Evolutionary conservation across 2,888 invertebrate genomes (phyloP).

Genomic region (Pyrgus malvae): DNA sequence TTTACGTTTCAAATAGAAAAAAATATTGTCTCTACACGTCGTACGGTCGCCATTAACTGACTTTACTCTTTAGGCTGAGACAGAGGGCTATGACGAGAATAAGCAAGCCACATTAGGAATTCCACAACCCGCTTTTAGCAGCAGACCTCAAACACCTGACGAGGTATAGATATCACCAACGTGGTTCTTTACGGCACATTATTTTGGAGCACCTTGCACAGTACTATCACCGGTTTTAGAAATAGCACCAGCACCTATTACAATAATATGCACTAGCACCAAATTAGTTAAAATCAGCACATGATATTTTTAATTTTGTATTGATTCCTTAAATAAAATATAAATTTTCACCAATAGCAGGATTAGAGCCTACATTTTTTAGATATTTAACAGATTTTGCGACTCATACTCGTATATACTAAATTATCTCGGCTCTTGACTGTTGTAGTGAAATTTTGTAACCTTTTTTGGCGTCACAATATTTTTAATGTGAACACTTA

Average conservation of each 20-base stretch:
- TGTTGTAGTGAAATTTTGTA: too few relatives aligned
- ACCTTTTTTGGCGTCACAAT: too few relatives aligned
- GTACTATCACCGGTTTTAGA: conserved; percentile 29
- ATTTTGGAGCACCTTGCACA: conserved; percentile 47
- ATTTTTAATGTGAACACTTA: too few relatives aligned
- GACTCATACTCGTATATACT: too few relatives aligned
- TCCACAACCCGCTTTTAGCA: conserved; percentile 64
- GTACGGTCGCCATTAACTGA: conserved; percentile 68
- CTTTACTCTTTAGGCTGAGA: conserved; percentile 73
- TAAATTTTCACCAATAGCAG: too few relatives aligned
- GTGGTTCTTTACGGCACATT: conserved; percentile 23
- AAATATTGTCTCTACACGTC: conserved; percentile 35
- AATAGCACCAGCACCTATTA: conserved; percentile 32
- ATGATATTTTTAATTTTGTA: not conserved
- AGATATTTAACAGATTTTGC: too few relatives aligned
- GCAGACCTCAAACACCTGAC: conserved; percentile 58
- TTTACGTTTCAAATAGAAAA: conserved; percentile 10
- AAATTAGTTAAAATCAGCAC: conserved; percentile 24
- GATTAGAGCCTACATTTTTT: too few relatives aligned
- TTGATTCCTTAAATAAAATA: too few relatives aligned
- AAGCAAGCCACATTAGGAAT: conserved; percentile 63
- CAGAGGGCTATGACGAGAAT: conserved; percentile 58
- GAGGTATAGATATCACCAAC: conserved; percentile 66
- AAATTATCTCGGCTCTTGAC: too few relatives aligned
- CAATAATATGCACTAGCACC: conserved; percentile 44